A percentile compares a stretch with the other conserved stretches of the same genome.
phyloP scores from a whole-genome alignment of 2,113 vertebrate genomes.

The Chloroceryle aenea region DNA sequence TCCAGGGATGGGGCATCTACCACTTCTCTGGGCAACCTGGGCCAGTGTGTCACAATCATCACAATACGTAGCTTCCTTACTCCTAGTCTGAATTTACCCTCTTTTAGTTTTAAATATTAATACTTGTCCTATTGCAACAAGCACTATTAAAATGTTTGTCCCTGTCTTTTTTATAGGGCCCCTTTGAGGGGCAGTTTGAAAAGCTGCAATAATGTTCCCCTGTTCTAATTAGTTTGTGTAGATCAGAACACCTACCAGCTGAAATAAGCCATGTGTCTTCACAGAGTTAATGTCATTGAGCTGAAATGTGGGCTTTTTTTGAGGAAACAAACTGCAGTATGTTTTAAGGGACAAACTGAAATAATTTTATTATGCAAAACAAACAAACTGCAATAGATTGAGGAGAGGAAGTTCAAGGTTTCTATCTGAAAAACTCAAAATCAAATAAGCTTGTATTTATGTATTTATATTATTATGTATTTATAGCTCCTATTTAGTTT shows the following conservation, averaged over 20 bases:
- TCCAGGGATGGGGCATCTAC: neutral
- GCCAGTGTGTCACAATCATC: neutral
- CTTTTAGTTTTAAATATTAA: neutral
- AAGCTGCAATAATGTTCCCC: neutral
- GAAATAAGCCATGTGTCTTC: conserved; percentile 30
- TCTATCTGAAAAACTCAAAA: conserved; percentile 11
- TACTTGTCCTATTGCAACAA: neutral
- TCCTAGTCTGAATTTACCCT: neutral
- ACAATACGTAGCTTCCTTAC: neutral
- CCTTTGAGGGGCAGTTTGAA: neutral
- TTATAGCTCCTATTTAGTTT: neutral
- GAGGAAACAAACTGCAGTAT: neutral
- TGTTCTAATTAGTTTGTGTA: conserved; percentile 44
- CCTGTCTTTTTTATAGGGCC: neutral
- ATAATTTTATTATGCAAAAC: neutral
- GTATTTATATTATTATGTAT: neutral
- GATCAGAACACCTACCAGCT: conserved; percentile 34
- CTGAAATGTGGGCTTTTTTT: neutral
- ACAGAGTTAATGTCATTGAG: conserved; percentile 7
- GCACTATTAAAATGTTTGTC: neutral
- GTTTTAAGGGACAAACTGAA: conserved; percentile 13
- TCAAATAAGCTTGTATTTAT: neutral
- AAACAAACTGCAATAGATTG: neutral
- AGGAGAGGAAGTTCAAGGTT: neutral
- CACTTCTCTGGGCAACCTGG: neutral